Conservation (phyloP, 2,888 invertebrate species). For the Apantesis nais region DNA sequence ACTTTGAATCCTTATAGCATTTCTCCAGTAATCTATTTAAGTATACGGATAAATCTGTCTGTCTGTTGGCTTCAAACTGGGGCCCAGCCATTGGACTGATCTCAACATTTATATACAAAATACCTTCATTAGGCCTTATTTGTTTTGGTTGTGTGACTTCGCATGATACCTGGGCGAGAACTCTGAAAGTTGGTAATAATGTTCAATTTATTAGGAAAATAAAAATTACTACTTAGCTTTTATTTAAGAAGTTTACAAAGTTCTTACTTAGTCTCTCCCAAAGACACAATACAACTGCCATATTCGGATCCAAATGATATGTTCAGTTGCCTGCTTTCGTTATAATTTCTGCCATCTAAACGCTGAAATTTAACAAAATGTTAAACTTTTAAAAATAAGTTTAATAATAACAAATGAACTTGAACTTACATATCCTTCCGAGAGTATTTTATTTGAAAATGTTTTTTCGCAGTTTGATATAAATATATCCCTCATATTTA, state of each 20-base stretch:
- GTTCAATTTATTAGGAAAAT: not conserved
- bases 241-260: not conserved
- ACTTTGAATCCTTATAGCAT: slow-evolving; percentile 95
- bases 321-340: slow-evolving; percentile 89
- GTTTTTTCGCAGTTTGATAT: slow-evolving; percentile 90
- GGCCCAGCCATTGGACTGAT: slow-evolving; percentile 94
- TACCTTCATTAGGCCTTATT: slow-evolving; percentile 95
- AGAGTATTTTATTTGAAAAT: slow-evolving; percentile 88
- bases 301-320: slow-evolving; percentile 93
- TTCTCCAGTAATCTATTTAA: slow-evolving; percentile 94
- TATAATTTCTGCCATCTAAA: slow-evolving; percentile 91
- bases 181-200: slow-evolving; percentile 78
- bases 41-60: slow-evolving; percentile 89
- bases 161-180: slow-evolving; percentile 94
- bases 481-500: slow-evolving; percentile 87
- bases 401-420: slow-evolving; percentile 7
- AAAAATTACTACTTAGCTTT: not conserved
- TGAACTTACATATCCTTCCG: slow-evolving; percentile 87
- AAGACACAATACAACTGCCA: slow-evolving; percentile 91
- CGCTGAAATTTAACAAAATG: slow-evolving; percentile 83
- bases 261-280: slow-evolving; percentile 91
- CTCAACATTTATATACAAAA: slow-evolving; percentile 94
- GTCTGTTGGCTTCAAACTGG: slow-evolving; percentile 92
- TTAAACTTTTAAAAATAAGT: not conserved
- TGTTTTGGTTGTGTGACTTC: slow-evolving; percentile 94